Conservation (phyloP, 2,888 invertebrate genomes). For the Sphaerophoria rueppellii region DNA sequence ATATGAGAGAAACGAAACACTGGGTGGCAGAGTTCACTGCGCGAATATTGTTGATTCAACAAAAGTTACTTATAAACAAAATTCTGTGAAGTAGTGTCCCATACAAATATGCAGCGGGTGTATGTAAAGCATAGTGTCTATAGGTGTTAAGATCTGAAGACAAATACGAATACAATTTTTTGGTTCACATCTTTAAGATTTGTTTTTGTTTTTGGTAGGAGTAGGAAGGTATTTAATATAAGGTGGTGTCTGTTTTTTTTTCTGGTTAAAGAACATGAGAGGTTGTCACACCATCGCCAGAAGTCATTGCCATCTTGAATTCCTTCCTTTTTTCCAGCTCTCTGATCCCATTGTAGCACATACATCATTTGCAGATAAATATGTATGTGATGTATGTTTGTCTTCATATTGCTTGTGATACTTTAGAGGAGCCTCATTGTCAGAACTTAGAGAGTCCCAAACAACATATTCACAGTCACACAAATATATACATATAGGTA, state of each 20-base stretch:
- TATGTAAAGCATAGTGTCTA: constrained; percentile 30
- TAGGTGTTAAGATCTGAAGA: not conserved
- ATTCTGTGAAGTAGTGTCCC: not conserved
- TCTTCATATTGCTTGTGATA: constrained; percentile 47
- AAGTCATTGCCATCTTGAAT: constrained; percentile 71
- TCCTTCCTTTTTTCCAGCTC: constrained; percentile 51
- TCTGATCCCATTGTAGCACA: constrained; percentile 64
- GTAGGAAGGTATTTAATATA: not conserved
- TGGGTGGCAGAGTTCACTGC: too few relatives aligned
- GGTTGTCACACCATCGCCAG: constrained; percentile 50
- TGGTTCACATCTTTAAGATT: not conserved
- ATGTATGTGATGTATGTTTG: not conserved
- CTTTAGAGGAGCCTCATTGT: constrained; percentile 71
- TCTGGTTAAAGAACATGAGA: not conserved
- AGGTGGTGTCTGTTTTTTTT: not conserved
- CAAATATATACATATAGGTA: not conserved
- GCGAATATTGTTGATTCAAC: too few relatives aligned
- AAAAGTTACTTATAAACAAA: not conserved
- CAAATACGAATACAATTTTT: not conserved
- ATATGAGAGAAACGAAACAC: too few relatives aligned
- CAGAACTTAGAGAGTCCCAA: constrained; percentile 58
- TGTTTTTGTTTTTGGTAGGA: not conserved
- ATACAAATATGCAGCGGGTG: constrained; percentile 47
- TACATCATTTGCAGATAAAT: constrained; percentile 55
- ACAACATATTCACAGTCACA: constrained; percentile 15